These are phyloP conservation scores for Desmophyllum pertusum DNA, from an alignment of 92 coral and sea anemone species.

Conservation along the genomic window DNA sequence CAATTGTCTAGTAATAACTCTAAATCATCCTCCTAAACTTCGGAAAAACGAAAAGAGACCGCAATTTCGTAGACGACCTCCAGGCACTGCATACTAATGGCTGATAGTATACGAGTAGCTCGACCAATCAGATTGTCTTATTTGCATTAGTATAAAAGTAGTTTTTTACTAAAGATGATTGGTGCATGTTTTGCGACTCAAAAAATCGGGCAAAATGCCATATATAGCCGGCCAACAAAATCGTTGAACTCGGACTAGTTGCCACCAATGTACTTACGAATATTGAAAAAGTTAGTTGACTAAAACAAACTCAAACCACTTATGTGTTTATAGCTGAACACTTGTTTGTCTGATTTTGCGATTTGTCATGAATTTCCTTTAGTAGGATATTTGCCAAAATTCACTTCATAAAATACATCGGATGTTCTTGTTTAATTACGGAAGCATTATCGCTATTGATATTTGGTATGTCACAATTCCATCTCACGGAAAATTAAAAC, in stretches of 20 bases:
- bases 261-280: background rate
- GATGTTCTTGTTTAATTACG: background rate
- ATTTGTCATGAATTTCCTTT: slow-evolving; percentile 3
- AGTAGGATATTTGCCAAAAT: background rate
- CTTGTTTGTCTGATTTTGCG: background rate
- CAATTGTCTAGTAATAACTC: no score
- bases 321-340: background rate
- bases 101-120: no score
- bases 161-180: no score
- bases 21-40: no score
- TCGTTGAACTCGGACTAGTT: background rate
- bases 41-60: no score
- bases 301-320: slow-evolving; percentile 28
- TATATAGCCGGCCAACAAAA: background rate
- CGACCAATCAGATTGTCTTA: no score
- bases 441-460: background rate
- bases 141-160: no score
- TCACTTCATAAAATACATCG: background rate
- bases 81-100: no score
- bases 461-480: background rate
- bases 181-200: no score
- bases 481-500: background rate
- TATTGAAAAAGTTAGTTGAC: background rate
- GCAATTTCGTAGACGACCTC: no score
- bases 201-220: background rate